Conservation (phyloP, 2,888 invertebrate species). For the Cephus pulcher region DNA sequence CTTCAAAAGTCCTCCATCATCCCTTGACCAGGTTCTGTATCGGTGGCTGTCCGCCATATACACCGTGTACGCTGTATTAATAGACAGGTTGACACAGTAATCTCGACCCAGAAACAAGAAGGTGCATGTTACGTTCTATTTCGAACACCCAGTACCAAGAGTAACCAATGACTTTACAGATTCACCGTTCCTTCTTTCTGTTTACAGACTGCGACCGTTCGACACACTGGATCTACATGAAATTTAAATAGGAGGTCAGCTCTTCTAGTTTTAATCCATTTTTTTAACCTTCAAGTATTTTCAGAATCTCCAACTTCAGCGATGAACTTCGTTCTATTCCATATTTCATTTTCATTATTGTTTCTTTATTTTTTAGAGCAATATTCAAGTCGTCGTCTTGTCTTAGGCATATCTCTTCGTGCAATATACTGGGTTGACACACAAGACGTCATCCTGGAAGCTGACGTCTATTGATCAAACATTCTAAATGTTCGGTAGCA, state of each 20-base stretch:
- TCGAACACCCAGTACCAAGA: constrained; percentile 3
- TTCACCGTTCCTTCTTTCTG: neutral
- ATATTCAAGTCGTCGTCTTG: neutral
- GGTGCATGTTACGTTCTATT: constrained; percentile 11
- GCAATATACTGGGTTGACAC: neutral
- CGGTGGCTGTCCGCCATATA: neutral
- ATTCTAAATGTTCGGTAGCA: neutral
- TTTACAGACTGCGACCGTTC: neutral
- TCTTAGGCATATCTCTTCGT: neutral
- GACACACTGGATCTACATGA: neutral
- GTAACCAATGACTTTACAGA: neutral
- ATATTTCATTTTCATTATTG: neutral
- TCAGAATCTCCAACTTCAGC: neutral
- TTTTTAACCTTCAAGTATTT: neutral
- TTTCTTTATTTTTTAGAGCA: neutral
- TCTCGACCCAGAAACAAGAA: constrained; percentile 28
- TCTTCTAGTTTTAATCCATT: neutral
- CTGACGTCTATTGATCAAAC: neutral
- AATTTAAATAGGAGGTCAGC: neutral
- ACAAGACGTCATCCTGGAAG: neutral
- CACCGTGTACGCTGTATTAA: constrained; percentile 26
- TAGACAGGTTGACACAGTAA: constrained; percentile 33
- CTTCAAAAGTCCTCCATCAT: neutral
- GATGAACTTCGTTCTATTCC: neutral
- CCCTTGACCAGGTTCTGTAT: neutral